phyloP scores from a whole-genome alignment of 1,140 invertebrate genomes.

The Drosophila aff. region DNA sequence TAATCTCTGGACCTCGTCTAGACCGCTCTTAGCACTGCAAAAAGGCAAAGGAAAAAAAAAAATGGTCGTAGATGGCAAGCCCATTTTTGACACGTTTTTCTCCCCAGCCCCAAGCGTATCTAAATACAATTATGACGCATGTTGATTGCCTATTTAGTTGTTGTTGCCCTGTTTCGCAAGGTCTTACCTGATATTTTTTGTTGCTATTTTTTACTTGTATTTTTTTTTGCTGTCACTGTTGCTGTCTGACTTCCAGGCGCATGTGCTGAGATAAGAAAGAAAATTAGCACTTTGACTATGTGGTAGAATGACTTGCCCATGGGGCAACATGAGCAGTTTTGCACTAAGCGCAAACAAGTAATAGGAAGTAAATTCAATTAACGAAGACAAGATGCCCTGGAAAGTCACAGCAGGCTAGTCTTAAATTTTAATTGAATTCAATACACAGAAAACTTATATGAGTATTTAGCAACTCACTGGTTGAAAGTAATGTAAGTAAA shows the following conservation, averaged over 20 bases:
- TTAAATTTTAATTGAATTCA: not conserved
- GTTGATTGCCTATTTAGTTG: constrained; percentile 42
- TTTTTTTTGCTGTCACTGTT: constrained; percentile 30
- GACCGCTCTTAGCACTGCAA: constrained; percentile 19
- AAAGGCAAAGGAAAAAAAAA: not conserved
- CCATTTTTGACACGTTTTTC: constrained; percentile 48
- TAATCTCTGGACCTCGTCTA: constrained; percentile 22
- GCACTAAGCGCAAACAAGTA: constrained; percentile 24
- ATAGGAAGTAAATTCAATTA: constrained; percentile 1
- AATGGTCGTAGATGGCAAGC: constrained; percentile 1
- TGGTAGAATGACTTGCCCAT: constrained; percentile 21
- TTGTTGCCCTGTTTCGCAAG: constrained; percentile 1
- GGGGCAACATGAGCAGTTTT: constrained; percentile 25
- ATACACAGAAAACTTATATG: not conserved
- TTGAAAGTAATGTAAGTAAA: too few relatives aligned
- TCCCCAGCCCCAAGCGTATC: constrained; percentile 28
- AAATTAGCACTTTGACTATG: constrained; percentile 64
- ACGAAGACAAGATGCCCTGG: constrained; percentile 3
- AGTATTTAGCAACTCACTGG: too few relatives aligned
- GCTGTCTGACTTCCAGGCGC: constrained; percentile 38
- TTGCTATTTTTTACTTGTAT: constrained; percentile 15
- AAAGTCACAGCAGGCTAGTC: not conserved
- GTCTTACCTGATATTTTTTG: constrained; percentile 12
- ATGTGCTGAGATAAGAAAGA: constrained; percentile 64
- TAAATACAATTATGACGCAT: constrained; percentile 61